These are phyloP conservation scores for Ochotona curzoniae DNA, from an alignment of 2,113 vertebrate species.

Conservation along the genomic window DNA sequence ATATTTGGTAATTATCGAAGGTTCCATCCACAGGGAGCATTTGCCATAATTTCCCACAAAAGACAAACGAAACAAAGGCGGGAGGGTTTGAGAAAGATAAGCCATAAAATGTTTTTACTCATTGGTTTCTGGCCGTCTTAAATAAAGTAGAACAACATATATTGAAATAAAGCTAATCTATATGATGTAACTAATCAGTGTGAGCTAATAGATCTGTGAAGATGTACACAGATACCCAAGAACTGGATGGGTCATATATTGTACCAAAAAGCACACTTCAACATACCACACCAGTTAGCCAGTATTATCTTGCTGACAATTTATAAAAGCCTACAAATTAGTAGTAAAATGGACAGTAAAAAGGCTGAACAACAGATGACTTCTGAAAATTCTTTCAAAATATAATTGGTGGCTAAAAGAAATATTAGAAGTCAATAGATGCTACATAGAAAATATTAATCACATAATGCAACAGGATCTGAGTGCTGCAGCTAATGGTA, in stretches of 20 bases:
- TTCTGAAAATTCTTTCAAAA: neutral
- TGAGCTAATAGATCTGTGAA: neutral
- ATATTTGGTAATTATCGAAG: neutral
- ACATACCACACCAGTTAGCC: neutral
- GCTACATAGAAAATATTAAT: neutral
- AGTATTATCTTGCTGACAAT: neutral
- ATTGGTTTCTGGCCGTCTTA: neutral
- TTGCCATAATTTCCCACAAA: neutral
- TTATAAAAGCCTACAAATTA: neutral
- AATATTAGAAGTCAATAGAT: neutral
- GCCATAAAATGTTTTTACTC: neutral
- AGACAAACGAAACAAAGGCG: too few relatives aligned
- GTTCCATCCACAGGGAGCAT: fast-evolving
- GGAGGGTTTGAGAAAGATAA: neutral
- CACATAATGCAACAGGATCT: neutral
- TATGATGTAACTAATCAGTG: neutral
- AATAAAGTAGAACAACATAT: neutral
- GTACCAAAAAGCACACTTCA: neutral
- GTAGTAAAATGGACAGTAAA: neutral
- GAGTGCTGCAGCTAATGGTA: neutral
- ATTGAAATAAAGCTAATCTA: neutral
- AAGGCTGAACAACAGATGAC: neutral
- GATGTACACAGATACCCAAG: neutral
- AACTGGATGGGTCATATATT: neutral
- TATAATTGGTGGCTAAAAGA: neutral